Evolutionary conservation across 2,113 vertebrate species (phyloP).

Genomic region (Labrus mixtus): DNA sequence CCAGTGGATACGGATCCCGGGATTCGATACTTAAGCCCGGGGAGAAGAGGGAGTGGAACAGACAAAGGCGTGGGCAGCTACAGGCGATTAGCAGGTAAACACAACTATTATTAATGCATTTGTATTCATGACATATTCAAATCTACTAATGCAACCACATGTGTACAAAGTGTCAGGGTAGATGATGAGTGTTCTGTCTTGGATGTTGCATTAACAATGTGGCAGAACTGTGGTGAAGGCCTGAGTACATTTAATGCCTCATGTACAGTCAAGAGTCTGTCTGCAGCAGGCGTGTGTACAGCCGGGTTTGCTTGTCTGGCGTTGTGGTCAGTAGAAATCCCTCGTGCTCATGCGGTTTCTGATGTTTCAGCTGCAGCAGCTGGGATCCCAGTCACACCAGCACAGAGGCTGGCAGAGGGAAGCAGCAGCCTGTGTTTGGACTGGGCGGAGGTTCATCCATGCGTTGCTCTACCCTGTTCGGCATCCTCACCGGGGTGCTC

Average conservation of each 20-base stretch:
- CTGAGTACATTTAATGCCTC: constrained; percentile 53
- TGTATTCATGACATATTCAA: background rate
- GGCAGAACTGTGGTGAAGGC: constrained; percentile 56
- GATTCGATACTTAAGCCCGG: constrained; percentile 79
- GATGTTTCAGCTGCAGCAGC: constrained; percentile 71
- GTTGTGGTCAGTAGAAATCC: constrained; percentile 29
- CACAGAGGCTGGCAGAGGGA: constrained; percentile 44
- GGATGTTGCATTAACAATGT: constrained; percentile 40
- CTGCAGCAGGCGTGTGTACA: constrained; percentile 23
- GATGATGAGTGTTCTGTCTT: constrained; percentile 1
- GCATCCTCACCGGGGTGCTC: constrained; percentile 85
- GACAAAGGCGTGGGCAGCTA: constrained; percentile 66
- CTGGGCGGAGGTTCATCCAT: constrained; percentile 76
- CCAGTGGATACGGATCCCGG: constrained; percentile 77
- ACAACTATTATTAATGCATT: background rate
- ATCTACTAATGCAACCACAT: background rate
- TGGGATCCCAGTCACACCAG: constrained; percentile 57
- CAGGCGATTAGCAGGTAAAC: constrained; percentile 66
- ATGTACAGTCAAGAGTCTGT: constrained; percentile 33
- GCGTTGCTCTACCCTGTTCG: constrained; percentile 88
- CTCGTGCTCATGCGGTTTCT: constrained; percentile 39
- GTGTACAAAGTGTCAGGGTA: background rate
- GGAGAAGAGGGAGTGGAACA: constrained; percentile 73
- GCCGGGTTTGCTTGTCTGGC: background rate
- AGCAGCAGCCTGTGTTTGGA: constrained; percentile 48